phyloP scores from a whole-genome alignment of 2,113 vertebrate genomes.

The Ceuthmochares aereus region DNA sequence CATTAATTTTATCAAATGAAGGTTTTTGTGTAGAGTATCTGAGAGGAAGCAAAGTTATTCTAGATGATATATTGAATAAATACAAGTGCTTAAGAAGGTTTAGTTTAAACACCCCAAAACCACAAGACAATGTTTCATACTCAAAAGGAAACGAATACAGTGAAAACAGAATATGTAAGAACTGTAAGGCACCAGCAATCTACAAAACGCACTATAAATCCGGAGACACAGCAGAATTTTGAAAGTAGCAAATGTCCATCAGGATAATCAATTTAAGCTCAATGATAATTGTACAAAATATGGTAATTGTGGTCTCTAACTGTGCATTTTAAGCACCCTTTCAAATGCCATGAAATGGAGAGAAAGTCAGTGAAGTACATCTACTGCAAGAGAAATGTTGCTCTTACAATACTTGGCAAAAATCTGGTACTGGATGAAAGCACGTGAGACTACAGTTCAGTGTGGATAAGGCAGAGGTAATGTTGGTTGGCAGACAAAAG shows the following conservation, averaged over 20 bases:
- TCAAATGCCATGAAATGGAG: not conserved
- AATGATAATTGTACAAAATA: slow-evolving; percentile 6
- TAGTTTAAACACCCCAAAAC: not conserved
- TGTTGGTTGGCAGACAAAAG: slow-evolving; percentile 18
- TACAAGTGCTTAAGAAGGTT: not conserved
- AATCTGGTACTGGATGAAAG: slow-evolving; percentile 10
- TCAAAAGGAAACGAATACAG: not conserved
- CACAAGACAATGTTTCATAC: not conserved
- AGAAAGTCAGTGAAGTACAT: slow-evolving; percentile 28
- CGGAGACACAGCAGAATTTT: not conserved
- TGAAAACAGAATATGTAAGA: not conserved
- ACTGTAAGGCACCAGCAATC: not conserved
- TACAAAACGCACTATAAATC: not conserved
- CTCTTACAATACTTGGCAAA: slow-evolving; percentile 35
- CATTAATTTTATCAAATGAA: slow-evolving; percentile 19
- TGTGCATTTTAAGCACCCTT: not conserved
- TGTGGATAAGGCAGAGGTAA: slow-evolving; percentile 29
- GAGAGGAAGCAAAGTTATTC: not conserved
- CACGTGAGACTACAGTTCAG: slow-evolving; percentile 21
- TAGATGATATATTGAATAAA: not conserved
- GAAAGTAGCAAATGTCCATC: not conserved
- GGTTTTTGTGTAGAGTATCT: not conserved
- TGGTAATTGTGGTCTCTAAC: not conserved
- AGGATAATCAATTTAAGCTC: slow-evolving; percentile 13
- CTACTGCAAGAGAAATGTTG: not conserved